phyloP scores from a whole-genome alignment of 2,113 vertebrate species.

The Nansenia antarctica region DNA sequence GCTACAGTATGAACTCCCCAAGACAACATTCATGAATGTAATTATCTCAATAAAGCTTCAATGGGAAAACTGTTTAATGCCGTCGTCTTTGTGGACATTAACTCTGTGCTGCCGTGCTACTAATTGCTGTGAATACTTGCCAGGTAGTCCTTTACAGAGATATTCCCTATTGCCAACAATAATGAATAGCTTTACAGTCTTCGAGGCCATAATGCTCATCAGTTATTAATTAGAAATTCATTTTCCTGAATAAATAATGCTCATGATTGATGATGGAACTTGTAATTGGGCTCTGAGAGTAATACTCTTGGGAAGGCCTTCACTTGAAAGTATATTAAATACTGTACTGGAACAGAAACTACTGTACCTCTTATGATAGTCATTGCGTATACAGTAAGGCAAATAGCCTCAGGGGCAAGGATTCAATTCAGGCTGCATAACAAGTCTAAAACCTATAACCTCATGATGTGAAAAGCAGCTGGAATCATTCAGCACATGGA shows the following conservation, averaged over 20 bases:
- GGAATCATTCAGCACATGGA: too few species aligned
- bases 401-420: constrained; percentile 53
- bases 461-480: too few species aligned
- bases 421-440: not conserved
- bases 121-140: constrained; percentile 83
- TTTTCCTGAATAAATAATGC: constrained; percentile 99
- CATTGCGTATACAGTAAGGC: constrained; percentile 31
- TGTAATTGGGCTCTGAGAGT: constrained; percentile 95
- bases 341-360: constrained; percentile 79
- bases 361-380: constrained; percentile 63
- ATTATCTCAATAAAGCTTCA: constrained; percentile 64
- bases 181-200: constrained; percentile 97
- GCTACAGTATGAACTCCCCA: constrained; percentile 37
- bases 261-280: constrained; percentile 99
- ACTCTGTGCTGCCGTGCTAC: constrained; percentile 71
- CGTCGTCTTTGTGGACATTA: constrained; percentile 75
- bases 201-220: constrained; percentile 99
- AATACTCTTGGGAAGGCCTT: constrained; percentile 84
- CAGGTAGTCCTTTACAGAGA: constrained; percentile 79
- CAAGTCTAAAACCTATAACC: too few species aligned
- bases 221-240: constrained; percentile 99
- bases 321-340: constrained; percentile 85
- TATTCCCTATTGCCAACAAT: constrained; percentile 87
- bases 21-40: constrained; percentile 58
- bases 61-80: constrained; percentile 60